Conservation (phyloP, 2,888 invertebrate genomes). For the Papilio gigon region DNA sequence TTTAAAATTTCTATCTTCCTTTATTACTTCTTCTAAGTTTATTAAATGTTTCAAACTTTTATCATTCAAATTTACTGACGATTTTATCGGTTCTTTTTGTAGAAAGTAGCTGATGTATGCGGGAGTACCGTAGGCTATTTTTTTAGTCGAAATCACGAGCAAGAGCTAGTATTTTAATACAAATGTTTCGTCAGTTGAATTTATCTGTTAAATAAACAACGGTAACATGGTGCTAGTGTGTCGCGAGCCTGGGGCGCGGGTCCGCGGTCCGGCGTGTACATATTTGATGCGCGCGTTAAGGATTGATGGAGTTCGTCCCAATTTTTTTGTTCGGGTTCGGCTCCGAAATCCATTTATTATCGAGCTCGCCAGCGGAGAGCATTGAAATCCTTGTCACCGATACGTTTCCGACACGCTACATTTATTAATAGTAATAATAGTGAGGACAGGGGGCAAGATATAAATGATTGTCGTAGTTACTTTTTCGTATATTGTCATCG, state of each 20-base stretch:
- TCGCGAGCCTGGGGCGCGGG: conserved; percentile 61
- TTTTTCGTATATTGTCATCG: background rate
- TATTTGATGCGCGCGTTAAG: conserved; percentile 71
- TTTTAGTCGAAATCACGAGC: no score
- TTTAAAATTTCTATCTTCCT: background rate
- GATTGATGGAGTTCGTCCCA: conserved; percentile 68
- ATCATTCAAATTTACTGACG: no score
- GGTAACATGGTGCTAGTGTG: conserved; percentile 51
- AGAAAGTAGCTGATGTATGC: no score
- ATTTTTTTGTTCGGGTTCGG: conserved; percentile 56
- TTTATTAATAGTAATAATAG: conserved; percentile 37
- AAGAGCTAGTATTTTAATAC: no score
- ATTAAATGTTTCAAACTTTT: background rate
- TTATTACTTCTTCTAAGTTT: no score
- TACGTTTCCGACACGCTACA: conserved; percentile 32
- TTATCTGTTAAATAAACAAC: background rate
- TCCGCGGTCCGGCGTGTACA: conserved; percentile 62
- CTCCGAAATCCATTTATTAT: conserved; percentile 60
- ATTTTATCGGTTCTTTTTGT: no score
- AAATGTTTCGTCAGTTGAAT: background rate
- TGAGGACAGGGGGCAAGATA: conserved; percentile 6
- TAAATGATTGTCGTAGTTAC: background rate
- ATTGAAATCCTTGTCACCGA: conserved; percentile 41
- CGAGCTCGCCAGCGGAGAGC: conserved; percentile 35
- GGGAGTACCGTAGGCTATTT: no score